phyloP scores from a whole-genome alignment of 2,113 vertebrate species.

The Megalops atlanticus region DNA sequence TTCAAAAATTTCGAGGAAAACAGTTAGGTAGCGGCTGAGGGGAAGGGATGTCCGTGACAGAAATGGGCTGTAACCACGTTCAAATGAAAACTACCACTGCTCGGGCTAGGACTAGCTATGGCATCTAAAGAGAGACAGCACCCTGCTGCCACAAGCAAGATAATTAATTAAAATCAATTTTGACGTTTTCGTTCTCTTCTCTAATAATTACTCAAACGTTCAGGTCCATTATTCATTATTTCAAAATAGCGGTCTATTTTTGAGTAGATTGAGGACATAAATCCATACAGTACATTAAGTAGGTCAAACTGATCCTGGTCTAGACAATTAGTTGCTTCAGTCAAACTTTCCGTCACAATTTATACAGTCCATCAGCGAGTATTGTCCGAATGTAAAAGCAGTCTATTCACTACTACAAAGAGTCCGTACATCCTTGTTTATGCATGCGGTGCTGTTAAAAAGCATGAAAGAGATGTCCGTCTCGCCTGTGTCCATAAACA shows the following conservation, averaged over 20 bases:
- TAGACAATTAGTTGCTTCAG: slow-evolving; percentile 7
- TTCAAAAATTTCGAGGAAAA: no score
- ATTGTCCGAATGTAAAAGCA: not conserved
- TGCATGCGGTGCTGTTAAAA: not conserved
- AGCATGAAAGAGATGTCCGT: not conserved
- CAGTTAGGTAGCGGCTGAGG: no score
- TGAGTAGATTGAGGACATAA: not conserved
- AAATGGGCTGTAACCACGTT: not conserved
- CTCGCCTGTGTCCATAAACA: not conserved
- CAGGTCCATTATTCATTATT: not conserved
- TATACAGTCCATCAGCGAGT: not conserved
- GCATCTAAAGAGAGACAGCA: no score
- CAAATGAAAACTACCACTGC: not conserved
- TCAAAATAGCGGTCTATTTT: not conserved
- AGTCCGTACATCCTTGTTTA: not conserved
- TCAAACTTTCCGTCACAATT: slow-evolving; percentile 3
- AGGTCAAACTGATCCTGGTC: slow-evolving; percentile 3
- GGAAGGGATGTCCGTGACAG: not conserved
- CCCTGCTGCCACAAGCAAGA: no score
- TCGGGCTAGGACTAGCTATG: not conserved
- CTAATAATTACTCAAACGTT: not conserved
- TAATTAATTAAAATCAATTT: no score
- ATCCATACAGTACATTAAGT: not conserved
- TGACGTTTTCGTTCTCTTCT: not conserved
- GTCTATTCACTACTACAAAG: not conserved